Evolutionary conservation across 2,113 vertebrate genomes (phyloP).

Genomic region (Fregetta grallaria): DNA sequence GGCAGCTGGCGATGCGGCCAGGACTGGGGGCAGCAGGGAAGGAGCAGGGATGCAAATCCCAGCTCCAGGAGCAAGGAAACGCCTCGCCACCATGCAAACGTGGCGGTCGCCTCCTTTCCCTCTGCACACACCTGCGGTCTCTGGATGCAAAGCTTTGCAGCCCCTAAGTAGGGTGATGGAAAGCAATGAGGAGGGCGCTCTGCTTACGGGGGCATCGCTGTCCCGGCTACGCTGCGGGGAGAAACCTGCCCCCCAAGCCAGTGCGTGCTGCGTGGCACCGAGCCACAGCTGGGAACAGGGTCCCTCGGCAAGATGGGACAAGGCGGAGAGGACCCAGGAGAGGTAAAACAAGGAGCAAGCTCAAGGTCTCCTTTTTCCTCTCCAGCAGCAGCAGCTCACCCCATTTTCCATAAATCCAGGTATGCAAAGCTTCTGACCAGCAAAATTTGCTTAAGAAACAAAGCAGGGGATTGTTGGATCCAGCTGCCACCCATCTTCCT

Average conservation of each 20-base stretch:
- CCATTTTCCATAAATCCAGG: fast-evolving
- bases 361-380: not conserved
- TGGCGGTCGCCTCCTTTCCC: not conserved
- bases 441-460: not conserved
- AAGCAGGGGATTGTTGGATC: not conserved
- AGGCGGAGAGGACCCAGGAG: not conserved
- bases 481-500: not conserved
- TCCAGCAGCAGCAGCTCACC: not conserved
- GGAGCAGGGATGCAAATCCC: not conserved
- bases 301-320: not conserved
- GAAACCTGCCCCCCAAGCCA: not conserved
- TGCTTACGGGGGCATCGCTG: not conserved
- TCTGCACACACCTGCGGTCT: fast-evolving
- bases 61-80: not conserved
- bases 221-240: not conserved
- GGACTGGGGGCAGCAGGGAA: not conserved
- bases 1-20: fast-evolving
- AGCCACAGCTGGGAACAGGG: not conserved
- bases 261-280: no score
- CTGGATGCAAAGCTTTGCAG: not conserved
- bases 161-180: fast-evolving
- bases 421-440: fast-evolving
- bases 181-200: not conserved
- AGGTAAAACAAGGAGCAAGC: not conserved
- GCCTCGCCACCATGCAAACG: fast-evolving